A percentile compares a stretch with the other conserved stretches of the same genome.
These are phyloP conservation scores for Pristionchus mayeri DNA, from an alignment of 2,888 invertebrate genomes.

Conservation along the genomic window DNA sequence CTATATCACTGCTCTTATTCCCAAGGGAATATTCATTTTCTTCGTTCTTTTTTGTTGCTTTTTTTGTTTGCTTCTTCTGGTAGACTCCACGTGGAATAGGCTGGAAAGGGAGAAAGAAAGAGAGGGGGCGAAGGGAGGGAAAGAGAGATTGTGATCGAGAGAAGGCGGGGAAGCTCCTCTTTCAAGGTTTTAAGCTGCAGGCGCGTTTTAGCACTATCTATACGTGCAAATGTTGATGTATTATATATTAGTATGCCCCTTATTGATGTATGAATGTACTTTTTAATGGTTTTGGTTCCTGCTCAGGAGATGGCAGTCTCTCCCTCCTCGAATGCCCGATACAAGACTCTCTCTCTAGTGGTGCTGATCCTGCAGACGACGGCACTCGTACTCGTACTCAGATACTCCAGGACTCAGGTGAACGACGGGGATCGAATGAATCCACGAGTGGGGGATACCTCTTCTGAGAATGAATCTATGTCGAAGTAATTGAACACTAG, in stretches of 20 bases:
- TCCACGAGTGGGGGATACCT: too few relatives aligned
- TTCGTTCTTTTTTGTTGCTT: too few relatives aligned
- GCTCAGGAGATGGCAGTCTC: conserved; percentile 45
- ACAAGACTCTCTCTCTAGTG: conserved; percentile 76
- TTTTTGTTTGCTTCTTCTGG: not conserved
- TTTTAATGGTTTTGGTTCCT: not conserved
- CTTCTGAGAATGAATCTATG: too few relatives aligned
- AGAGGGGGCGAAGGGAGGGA: not conserved
- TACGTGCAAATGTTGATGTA: not conserved
- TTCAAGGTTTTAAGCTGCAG: not conserved
- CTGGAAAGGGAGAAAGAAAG: not conserved
- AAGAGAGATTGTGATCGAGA: too few relatives aligned
- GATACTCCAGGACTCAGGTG: conserved; percentile 77
- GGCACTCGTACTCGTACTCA: conserved; percentile 77
- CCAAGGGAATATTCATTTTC: not conserved
- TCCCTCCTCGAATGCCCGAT: conserved; percentile 54
- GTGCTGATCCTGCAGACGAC: conserved; percentile 78
- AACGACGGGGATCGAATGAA: too few relatives aligned
- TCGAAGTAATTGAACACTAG: too few relatives aligned
- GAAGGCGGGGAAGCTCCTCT: not conserved
- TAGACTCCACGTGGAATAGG: conserved; percentile 15
- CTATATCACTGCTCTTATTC: not conserved
- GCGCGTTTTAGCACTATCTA: not conserved
- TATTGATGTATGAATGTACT: not conserved
- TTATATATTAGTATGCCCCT: not conserved